Conservation (phyloP, 2,888 invertebrate species). For the Dugesia japonica region DNA sequence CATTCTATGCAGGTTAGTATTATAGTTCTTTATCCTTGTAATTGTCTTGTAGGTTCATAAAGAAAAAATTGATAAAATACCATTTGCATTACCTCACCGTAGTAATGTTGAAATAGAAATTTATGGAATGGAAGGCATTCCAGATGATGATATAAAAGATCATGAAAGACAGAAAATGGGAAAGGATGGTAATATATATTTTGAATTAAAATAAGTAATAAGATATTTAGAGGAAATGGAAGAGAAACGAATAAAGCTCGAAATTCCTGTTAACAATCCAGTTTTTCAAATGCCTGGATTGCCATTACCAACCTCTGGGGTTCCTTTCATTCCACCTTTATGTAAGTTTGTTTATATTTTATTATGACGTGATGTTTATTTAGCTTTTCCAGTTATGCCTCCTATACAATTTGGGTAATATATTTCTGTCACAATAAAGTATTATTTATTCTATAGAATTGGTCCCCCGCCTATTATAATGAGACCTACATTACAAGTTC, state of each 20-base stretch:
- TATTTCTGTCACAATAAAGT: background rate
- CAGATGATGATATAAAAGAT: conserved; percentile 75
- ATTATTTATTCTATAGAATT: background rate
- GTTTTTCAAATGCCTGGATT: background rate
- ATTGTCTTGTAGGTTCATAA: conserved; percentile 68
- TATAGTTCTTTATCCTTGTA: background rate
- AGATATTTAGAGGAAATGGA: background rate
- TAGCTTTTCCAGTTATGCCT: background rate
- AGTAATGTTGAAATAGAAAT: conserved; percentile 98
- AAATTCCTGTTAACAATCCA: background rate
- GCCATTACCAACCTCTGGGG: background rate
- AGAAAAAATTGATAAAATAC: conserved; percentile 97
- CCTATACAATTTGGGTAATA: background rate
- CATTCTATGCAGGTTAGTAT: conserved; percentile 98
- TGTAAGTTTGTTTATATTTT: background rate
- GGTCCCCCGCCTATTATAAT: background rate
- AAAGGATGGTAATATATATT: conserved; percentile 34
- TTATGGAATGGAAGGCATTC: conserved; percentile 99
- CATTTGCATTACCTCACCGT: conserved; percentile 86
- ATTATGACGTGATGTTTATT: background rate
- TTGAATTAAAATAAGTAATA: background rate
- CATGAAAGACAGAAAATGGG: conserved; percentile 67
- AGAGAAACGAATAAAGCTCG: background rate
- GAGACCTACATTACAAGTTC: background rate
- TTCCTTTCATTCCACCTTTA: background rate